Evolutionary conservation across 1,140 invertebrate species (phyloP).

Genomic region (Wasmannia auropunctata): DNA sequence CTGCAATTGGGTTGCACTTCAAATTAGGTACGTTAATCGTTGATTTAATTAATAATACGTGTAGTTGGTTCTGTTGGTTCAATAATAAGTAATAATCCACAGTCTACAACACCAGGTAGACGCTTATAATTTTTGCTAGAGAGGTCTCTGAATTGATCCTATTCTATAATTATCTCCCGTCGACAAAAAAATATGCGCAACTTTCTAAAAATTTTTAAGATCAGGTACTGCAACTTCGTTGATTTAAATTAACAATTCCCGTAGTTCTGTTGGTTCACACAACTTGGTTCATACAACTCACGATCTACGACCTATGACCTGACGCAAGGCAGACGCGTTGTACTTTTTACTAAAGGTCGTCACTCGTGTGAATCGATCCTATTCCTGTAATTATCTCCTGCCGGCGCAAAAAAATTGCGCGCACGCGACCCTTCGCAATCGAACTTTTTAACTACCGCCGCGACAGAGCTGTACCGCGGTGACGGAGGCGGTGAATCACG

Average conservation of each 20-base stretch:
- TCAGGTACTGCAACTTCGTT: too few species aligned
- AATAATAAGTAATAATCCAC: too few species aligned
- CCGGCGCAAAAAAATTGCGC: neutral
- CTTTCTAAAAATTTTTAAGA: too few species aligned
- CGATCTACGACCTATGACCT: neutral
- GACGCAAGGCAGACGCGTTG: neutral
- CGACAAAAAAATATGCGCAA: too few species aligned
- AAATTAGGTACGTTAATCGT: neutral
- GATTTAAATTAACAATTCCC: too few species aligned
- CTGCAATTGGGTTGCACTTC: too few species aligned
- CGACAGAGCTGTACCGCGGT: neutral
- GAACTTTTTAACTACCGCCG: neutral
- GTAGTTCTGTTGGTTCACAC: neutral
- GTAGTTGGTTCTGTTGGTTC: neutral
- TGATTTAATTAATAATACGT: neutral
- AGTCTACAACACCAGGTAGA: neutral
- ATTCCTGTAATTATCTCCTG: neutral
- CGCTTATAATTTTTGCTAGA: neutral
- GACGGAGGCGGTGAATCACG: neutral
- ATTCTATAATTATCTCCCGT: neutral
- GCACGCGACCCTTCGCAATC: neutral
- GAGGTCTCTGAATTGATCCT: neutral
- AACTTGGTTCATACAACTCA: neutral
- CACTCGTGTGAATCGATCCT: conserved; percentile 2
- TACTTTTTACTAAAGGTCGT: neutral